Conservation (phyloP, 1,140 invertebrate genomes). For the Drosophila albomicans region DNA sequence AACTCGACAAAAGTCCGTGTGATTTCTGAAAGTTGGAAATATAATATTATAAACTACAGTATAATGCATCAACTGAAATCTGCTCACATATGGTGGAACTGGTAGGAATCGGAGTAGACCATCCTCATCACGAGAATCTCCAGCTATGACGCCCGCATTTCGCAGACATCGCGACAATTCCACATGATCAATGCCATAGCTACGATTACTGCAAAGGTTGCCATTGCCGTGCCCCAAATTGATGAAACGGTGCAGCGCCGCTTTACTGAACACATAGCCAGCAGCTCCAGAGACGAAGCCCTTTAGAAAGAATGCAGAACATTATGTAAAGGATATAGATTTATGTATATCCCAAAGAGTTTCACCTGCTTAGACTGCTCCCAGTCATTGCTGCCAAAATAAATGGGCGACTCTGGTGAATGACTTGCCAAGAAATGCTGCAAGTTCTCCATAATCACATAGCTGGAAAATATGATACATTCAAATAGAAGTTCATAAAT, state of each 20-base stretch:
- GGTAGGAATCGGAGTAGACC: constrained; percentile 96
- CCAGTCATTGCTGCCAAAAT: constrained; percentile 95
- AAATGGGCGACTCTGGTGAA: constrained; percentile 89
- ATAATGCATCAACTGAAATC: constrained; percentile 28
- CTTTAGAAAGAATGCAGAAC: constrained; percentile 75
- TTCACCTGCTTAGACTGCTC: constrained; percentile 80
- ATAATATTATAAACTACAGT: constrained; percentile 63
- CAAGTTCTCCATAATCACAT: constrained; percentile 92
- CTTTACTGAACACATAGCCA: constrained; percentile 94
- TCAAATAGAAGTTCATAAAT: too few species aligned
- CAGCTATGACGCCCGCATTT: constrained; percentile 93
- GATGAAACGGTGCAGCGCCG: constrained; percentile 90
- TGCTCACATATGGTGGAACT: constrained; percentile 89
- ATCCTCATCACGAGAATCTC: constrained; percentile 93
- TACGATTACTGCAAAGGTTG: constrained; percentile 88
- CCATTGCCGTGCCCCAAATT: constrained; percentile 89
- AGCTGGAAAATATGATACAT: constrained; percentile 30
- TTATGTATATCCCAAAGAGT: not conserved
- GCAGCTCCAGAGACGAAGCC: constrained; percentile 97
- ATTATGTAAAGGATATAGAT: not conserved
- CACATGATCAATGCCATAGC: constrained; percentile 94
- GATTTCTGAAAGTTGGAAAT: constrained; percentile 86
- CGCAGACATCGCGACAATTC: constrained; percentile 97
- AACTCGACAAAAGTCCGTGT: constrained; percentile 95
- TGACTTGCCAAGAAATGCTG: constrained; percentile 92